Conservation (phyloP, 2,888 invertebrate species). For the Nomada ruficornis region DNA sequence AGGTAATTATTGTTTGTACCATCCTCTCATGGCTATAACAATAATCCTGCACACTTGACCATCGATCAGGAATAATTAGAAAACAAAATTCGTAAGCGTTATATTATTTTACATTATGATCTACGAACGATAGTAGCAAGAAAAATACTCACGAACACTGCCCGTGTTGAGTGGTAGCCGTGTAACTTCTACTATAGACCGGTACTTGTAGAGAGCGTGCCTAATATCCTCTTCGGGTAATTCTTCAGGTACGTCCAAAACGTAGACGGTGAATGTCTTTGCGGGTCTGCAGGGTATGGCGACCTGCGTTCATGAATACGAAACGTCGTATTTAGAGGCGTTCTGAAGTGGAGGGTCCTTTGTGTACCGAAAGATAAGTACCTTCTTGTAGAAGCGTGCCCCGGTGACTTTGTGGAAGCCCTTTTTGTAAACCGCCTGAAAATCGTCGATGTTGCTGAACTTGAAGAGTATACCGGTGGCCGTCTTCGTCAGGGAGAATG, state of each 20-base stretch:
- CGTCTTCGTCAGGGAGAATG: conserved; percentile 94
- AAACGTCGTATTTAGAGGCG: conserved; percentile 59
- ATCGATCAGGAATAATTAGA: no score
- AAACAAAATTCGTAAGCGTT: conserved; percentile 2
- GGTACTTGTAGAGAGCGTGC: conserved; percentile 91
- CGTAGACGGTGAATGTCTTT: conserved; percentile 93
- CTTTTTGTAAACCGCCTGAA: conserved; percentile 93
- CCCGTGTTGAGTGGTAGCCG: conserved; percentile 86
- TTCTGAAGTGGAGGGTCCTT: conserved; percentile 48
- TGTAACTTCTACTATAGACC: conserved; percentile 92
- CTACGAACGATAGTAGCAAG: not conserved
- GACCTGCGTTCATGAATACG: conserved; percentile 85
- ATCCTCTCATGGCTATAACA: no score
- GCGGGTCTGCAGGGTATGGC: conserved; percentile 94
- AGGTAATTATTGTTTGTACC: no score
- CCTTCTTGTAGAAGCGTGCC: conserved; percentile 94
- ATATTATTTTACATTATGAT: not conserved
- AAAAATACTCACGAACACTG: conserved; percentile 78
- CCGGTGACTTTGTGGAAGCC: conserved; percentile 95
- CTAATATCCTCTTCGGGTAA: conserved; percentile 94
- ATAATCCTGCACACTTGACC: not conserved
- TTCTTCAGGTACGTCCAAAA: conserved; percentile 93
- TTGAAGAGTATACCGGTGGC: conserved; percentile 95
- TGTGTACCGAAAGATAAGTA: conserved; percentile 81
- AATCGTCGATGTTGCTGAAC: conserved; percentile 94